Evolutionary conservation across 2,797 vertebrate species (phyloP).

Genomic region (Sylvilagus floridanus): DNA sequence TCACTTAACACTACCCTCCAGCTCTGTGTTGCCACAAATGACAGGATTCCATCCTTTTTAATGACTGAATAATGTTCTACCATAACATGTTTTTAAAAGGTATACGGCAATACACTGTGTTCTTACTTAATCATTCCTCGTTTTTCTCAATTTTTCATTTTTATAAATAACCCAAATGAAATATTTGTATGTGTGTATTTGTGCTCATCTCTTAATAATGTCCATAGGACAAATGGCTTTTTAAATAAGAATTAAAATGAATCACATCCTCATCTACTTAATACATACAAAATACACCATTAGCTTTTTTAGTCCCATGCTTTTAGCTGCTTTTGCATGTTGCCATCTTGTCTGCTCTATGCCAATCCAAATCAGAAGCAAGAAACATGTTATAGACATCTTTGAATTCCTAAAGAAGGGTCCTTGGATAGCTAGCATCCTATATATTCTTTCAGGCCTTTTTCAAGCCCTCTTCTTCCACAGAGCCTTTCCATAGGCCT

Average conservation of each 20-base stretch:
- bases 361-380: neutral
- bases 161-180: slow-evolving; percentile 32
- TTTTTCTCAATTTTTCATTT: slow-evolving; percentile 15
- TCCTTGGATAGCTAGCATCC: neutral
- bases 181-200: neutral
- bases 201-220: neutral
- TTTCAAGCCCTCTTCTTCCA: neutral
- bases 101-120: neutral
- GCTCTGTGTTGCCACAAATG: too few relatives aligned
- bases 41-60: too few relatives aligned
- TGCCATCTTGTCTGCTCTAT: neutral
- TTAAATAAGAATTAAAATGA: neutral
- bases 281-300: neutral
- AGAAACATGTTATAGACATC: slow-evolving; percentile 16
- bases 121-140: neutral
- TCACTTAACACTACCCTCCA: too few relatives aligned
- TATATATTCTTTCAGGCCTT: neutral
- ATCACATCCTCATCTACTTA: neutral
- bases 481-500: neutral
- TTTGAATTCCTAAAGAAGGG: neutral
- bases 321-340: neutral
- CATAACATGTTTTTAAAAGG: neutral
- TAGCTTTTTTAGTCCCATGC: neutral
- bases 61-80: too few relatives aligned
- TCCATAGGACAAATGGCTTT: neutral